These are phyloP conservation scores for Neolamprologus ventralis DNA, from an alignment of 2,113 vertebrate genomes.

Conservation along the genomic window DNA sequence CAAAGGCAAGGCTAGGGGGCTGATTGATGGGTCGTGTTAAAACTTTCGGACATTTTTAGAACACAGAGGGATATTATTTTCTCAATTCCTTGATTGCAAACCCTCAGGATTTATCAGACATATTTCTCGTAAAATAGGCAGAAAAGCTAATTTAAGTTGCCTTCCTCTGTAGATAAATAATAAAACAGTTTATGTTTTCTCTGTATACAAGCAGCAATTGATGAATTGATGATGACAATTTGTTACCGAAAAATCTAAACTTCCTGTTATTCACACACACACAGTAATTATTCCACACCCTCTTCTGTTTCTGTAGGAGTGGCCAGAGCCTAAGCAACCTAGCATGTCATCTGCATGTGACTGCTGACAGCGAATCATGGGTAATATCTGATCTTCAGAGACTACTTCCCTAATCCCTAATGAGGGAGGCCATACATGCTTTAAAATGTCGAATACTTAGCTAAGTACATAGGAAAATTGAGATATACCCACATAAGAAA, in stretches of 20 bases:
- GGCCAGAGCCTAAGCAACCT: slow-evolving; percentile 90
- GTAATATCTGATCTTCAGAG: slow-evolving; percentile 77
- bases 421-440: slow-evolving; percentile 77
- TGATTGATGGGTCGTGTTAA: neutral
- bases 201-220: slow-evolving; percentile 69
- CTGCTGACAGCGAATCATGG: slow-evolving; percentile 89
- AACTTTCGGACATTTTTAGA: neutral
- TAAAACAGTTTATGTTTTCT: neutral
- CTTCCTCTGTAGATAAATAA: neutral
- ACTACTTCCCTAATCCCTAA: slow-evolving; percentile 85
- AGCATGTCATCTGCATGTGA: slow-evolving; percentile 90
- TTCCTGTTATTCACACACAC: neutral
- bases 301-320: slow-evolving; percentile 73
- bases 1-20: neutral
- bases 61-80: neutral
- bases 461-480: neutral
- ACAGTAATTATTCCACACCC: neutral
- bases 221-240: slow-evolving; percentile 83
- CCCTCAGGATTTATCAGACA: neutral
- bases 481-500: neutral
- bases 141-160: rapidly evolving
- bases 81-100: neutral
- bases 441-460: slow-evolving; percentile 48
- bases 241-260: neutral
- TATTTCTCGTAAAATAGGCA: neutral